Evolutionary conservation across 2,888 invertebrate genomes (phyloP).

Genomic region (Scaptomyza polygonia): DNA sequence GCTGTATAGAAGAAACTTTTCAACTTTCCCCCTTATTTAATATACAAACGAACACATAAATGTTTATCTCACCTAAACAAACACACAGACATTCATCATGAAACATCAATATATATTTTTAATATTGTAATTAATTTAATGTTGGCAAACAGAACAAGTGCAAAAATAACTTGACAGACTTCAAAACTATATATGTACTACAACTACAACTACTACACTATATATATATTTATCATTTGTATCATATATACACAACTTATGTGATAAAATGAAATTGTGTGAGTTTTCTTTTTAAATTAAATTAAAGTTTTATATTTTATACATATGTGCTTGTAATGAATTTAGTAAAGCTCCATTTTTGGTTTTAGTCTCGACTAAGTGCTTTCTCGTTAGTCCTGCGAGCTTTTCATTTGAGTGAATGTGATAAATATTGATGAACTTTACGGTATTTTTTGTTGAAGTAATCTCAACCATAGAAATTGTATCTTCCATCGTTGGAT

Average conservation of each 20-base stretch:
- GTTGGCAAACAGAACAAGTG: constrained; percentile 64
- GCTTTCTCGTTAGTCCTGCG: neutral
- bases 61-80: constrained; percentile 12
- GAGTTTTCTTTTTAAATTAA: constrained; percentile 56
- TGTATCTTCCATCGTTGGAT: constrained; percentile 1
- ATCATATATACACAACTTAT: constrained; percentile 53
- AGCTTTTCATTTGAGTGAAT: constrained; percentile 20
- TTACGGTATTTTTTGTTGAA: neutral
- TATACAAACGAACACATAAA: constrained; percentile 19
- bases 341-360: constrained; percentile 14
- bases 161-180: constrained; percentile 54
- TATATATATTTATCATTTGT: constrained; percentile 51
- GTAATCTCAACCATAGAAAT: constrained; percentile 10
- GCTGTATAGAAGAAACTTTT: constrained; percentile 26
- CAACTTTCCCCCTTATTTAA: constrained; percentile 15
- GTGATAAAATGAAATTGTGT: constrained; percentile 72
- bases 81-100: constrained; percentile 44
- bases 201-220: constrained; percentile 23
- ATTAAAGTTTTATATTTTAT: constrained; percentile 52
- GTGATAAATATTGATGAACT: neutral
- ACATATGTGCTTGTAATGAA: neutral
- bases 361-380: constrained; percentile 21
- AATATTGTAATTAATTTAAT: constrained; percentile 54
- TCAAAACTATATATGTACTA: constrained; percentile 9
- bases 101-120: constrained; percentile 6